Evolutionary conservation across 2,113 vertebrate genomes (phyloP).

Genomic region (Vanacampus margaritifer): DNA sequence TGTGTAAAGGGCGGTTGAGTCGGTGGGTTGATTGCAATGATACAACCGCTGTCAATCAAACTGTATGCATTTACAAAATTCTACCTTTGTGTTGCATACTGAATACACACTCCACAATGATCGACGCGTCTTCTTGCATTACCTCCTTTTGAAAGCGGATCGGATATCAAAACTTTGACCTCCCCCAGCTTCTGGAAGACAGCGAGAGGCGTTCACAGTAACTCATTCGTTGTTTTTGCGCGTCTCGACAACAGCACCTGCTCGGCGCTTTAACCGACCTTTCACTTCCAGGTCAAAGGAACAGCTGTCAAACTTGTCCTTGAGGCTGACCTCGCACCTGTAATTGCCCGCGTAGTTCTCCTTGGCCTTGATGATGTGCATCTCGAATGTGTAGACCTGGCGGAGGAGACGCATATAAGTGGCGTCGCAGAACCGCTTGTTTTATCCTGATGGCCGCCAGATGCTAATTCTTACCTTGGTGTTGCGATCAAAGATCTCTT

Average conservation of each 20-base stretch:
- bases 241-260: neutral
- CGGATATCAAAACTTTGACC: constrained; percentile 90
- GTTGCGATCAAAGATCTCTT: constrained; percentile 90
- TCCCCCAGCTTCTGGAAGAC: constrained; percentile 79
- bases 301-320: constrained; percentile 97
- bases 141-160: constrained; percentile 99
- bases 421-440: neutral
- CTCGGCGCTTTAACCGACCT: constrained; percentile 70
- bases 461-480: constrained; percentile 78
- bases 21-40: constrained; percentile 35
- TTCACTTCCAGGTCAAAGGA: constrained; percentile 94
- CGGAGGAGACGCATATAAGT: constrained; percentile 10
- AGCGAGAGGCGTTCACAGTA: constrained; percentile 21
- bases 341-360: constrained; percentile 96
- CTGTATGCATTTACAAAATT: neutral
- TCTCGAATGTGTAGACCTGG: constrained; percentile 96
- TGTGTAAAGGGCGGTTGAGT: constrained; percentile 41
- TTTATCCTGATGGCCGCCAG: neutral
- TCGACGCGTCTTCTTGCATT: constrained; percentile 58
- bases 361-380: constrained; percentile 98
- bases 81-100: constrained; percentile 14
- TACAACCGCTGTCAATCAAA: neutral
- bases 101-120: constrained; percentile 3
- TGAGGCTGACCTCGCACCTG: constrained; percentile 92
- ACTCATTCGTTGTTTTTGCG: neutral